These are phyloP conservation scores for Rattus rattus DNA, from an alignment of 2,113 vertebrate species.

Conservation along the genomic window DNA sequence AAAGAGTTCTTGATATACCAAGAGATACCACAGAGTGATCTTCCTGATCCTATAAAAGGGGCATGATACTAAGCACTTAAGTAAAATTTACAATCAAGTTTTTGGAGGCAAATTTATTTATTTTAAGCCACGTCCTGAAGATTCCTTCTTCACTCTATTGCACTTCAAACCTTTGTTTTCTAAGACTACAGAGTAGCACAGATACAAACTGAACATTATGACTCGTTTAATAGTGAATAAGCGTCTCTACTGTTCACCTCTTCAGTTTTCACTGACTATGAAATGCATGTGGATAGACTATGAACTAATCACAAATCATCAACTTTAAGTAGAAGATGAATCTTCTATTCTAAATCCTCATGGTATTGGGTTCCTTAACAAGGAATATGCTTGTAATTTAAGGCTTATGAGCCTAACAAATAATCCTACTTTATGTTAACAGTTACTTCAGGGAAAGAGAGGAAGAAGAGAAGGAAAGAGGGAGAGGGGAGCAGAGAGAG, in stretches of 20 bases:
- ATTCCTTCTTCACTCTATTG: conserved; percentile 30
- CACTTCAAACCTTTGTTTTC: conserved; percentile 44
- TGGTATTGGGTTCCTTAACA: not conserved
- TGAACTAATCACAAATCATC: conserved; percentile 39
- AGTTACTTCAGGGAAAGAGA: not conserved
- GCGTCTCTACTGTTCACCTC: conserved; percentile 30
- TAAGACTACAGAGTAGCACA: not conserved
- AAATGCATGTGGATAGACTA: not conserved
- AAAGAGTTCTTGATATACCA: not conserved
- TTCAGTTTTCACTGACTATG: not conserved
- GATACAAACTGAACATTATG: not conserved
- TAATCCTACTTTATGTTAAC: conserved; percentile 46
- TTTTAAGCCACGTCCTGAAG: not conserved
- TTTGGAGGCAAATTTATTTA: conserved; percentile 13
- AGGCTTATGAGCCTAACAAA: conserved; percentile 28
- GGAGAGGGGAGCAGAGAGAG: not conserved
- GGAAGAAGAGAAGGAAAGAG: not conserved
- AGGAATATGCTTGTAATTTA: not conserved
- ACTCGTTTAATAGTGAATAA: conserved; percentile 48
- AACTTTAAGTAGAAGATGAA: conserved; percentile 61
- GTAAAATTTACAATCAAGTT: conserved; percentile 49
- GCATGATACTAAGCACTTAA: conserved; percentile 13
- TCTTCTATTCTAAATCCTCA: not conserved
- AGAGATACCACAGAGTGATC: not conserved
- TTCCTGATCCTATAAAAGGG: conserved; percentile 39